Evolutionary conservation across 2,888 invertebrate genomes (phyloP), one percentile per base, ranked within the genome.

Genomic region (Poecilus cupreus): DNA sequence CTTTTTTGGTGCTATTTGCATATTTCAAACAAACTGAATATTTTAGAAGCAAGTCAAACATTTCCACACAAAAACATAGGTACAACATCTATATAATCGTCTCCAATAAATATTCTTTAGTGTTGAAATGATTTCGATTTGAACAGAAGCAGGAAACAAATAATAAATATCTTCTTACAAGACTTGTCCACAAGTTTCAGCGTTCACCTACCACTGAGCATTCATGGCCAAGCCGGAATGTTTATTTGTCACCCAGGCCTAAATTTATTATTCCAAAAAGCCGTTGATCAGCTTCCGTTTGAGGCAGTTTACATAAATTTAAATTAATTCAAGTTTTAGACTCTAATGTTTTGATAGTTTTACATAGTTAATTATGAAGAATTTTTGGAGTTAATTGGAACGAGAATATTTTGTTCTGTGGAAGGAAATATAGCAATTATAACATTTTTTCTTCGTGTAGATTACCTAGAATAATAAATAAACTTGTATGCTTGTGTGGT

Each of bases 281-380:
- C 11, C 37, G 64, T 37, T 68, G 64, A 68, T 68, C 64, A 37
- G 64, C 64, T 68, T 68, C 64, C 64, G 64, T 68, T 37, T 24
- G 6, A n/a, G 1, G 37, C 16, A 32, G 64, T 37, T 68, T 68
- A 68, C 64, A 68, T 68, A 68, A 68, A 68, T 68, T 68, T 68
- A 68, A 68, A 68, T 68, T 32, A 68, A 68, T 18, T 6, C 20
- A 24, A 26, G 60, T 60, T 26, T 26, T 26, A 24, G 22, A 60
- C 13, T 60, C 26, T 54, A 54, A 54, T 54, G 54, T 60, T 11
- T 8, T 46, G 10, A 32, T 37, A 18, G 37, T 32, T 37, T 60
- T 32, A 60, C 60, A 68, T 68, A 68, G 64, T 32, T 68, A 68
- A 68, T 68, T 68, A 37, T 68, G 18, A 68, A 13, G 37, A 18